A percentile compares a stretch with the other conserved stretches of the same genome.
Conservation (phyloP, 2,797 vertebrate genomes). For the Labeo calbasu region DNA sequence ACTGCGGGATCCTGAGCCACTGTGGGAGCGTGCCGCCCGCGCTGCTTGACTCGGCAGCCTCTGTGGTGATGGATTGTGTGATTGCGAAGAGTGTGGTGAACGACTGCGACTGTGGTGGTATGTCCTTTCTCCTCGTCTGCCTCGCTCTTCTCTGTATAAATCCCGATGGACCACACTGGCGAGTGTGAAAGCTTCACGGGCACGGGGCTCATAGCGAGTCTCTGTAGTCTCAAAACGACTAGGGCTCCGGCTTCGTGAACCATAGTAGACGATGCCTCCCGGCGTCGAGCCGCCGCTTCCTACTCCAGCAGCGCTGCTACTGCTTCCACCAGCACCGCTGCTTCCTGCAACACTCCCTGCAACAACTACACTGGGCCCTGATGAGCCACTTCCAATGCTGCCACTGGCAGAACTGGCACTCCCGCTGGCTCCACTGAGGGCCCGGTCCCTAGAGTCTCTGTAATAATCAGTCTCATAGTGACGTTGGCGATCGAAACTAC, state of each 20-base stretch:
- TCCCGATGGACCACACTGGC: constrained; percentile 98
- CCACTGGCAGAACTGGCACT: constrained; percentile 73
- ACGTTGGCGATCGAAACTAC: constrained; percentile 93
- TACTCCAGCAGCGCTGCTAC: constrained; percentile 57
- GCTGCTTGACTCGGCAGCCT: constrained; percentile 88
- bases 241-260: constrained; percentile 95
- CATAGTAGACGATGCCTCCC: constrained; percentile 87
- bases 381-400: constrained; percentile 69
- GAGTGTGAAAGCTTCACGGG: constrained; percentile 93
- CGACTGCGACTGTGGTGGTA: constrained; percentile 95
- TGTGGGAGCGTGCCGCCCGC: constrained; percentile 87
- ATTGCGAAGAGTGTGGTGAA: constrained; percentile 94
- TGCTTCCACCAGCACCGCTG: constrained; percentile 68
- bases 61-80: constrained; percentile 93
- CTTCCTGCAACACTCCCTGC: constrained; percentile 67
- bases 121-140: constrained; percentile 88
- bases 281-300: constrained; percentile 73
- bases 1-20: constrained; percentile 90
- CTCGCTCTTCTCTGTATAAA: constrained; percentile 95
- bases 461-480: constrained; percentile 99
- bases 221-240: constrained; percentile 94
- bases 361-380: constrained; percentile 72
- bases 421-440: constrained; percentile 76
- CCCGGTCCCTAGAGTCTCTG: constrained; percentile 92
- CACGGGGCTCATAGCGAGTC: constrained; percentile 93